Evolutionary conservation across 2,113 vertebrate genomes (phyloP).

Genomic region (Daubentonia madagascariensis): DNA sequence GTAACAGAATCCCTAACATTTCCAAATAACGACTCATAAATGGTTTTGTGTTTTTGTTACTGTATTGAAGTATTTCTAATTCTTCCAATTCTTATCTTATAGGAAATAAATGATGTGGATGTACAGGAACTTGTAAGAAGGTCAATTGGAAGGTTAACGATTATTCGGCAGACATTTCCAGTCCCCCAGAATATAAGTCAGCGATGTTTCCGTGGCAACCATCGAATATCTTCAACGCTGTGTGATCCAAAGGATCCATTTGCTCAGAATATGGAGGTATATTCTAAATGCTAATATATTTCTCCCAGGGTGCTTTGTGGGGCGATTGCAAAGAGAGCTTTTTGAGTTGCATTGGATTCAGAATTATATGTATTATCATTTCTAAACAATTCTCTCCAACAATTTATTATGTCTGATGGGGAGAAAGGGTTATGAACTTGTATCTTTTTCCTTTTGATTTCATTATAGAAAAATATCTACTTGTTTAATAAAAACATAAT

Average conservation of each 20-base stretch:
- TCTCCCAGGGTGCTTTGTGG: not conserved
- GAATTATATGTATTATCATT: not conserved
- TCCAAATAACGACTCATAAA: slow-evolving; percentile 22
- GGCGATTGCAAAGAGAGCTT: not conserved
- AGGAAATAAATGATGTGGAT: slow-evolving; percentile 96
- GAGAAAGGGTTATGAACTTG: not conserved
- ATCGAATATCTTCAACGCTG: slow-evolving; percentile 96
- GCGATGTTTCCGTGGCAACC: slow-evolving; percentile 96
- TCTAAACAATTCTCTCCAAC: not conserved
- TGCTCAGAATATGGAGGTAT: slow-evolving; percentile 96
- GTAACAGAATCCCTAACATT: not conserved
- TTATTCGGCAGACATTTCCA: slow-evolving; percentile 96
- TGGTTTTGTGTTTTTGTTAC: not conserved
- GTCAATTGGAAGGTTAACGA: slow-evolving; percentile 96
- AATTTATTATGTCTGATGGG: not conserved
- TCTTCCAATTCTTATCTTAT: slow-evolving; percentile 63
- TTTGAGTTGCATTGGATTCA: not conserved
- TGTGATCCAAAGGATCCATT: slow-evolving; percentile 97
- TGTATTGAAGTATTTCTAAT: slow-evolving; percentile 41
- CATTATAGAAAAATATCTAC: not conserved
- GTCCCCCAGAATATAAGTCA: slow-evolving; percentile 95
- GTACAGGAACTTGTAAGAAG: slow-evolving; percentile 97
- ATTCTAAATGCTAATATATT: not conserved
- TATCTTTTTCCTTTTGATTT: not conserved
- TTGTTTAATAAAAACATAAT: slow-evolving; percentile 9